Evolutionary conservation across 2,113 vertebrate genomes (phyloP), one percentile per base, ranked within the genome.

Genomic region (Cariama cristata): DNA sequence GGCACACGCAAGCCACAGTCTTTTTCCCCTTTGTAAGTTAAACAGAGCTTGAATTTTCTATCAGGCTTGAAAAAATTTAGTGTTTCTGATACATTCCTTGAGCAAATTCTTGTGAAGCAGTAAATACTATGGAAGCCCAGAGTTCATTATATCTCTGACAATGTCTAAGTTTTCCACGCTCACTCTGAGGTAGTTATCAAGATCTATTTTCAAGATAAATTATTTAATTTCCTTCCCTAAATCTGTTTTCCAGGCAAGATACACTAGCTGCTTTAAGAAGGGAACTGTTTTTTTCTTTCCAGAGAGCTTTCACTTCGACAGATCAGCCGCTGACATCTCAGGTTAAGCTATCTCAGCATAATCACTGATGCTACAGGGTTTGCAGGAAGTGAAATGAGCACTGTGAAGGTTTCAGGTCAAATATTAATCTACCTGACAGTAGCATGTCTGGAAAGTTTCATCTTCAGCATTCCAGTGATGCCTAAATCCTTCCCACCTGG

Each of bases 371-470:
- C 60, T 75, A 60, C 44, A 56, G 80, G 18, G 56, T 79, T 38
- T 89, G 47, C 62, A 89, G 86, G 79, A 94, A 96, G 84, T 68
- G 23, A 89, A 91, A 79, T 35, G 33, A 88, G n/a, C 17, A 45
- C 73, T 50, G 33, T 72, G 44, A 91, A 87, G 28, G 68, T 72
- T 96, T 95, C 73, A 79, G 58, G 93, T 81, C 76, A 92, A 92
- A 75, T 89, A 95, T 64, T 91, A 86, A 94, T 93, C 86, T 96
- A 62, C 69, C 40, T 91, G 89, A 72, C 83, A 95, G 77, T 30
- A 85, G 9, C n/a, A 84, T 26, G 62, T 93, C 95, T 96, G 89
- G 89, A 90, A 96, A 95, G 40, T 75, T 88, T 96, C 93, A 56
- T 93, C 77, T 85, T 96, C 84, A 93, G n/a, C 92, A 72, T 93